These are phyloP conservation scores for Diglossa cyanea DNA, from an alignment of 2,797 vertebrate species.

Conservation along the genomic window DNA sequence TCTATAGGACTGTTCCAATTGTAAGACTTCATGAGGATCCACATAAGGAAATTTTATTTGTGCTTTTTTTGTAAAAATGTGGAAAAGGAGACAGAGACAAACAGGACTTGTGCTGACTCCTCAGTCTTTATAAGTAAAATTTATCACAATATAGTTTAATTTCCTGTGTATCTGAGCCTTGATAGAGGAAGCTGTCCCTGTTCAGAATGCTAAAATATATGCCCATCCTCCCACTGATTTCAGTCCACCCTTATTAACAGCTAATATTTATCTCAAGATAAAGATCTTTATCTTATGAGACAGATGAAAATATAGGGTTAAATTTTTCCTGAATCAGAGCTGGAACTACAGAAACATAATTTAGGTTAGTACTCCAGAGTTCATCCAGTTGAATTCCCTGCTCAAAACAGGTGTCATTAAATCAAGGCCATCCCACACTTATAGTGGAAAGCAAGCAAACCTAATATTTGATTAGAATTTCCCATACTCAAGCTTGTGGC, in stretches of 20 bases:
- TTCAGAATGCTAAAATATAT: neutral
- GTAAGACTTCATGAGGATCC: neutral
- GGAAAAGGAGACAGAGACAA: neutral
- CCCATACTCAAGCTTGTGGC: neutral
- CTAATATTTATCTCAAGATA: neutral
- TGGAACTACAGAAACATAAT: neutral
- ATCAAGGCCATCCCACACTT: neutral
- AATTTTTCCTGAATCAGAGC: neutral
- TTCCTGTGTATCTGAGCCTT: neutral
- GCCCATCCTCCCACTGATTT: neutral
- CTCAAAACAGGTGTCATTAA: neutral
- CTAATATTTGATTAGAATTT: neutral
- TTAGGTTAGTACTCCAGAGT: neutral
- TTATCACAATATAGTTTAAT: neutral
- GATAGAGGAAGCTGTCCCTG: neutral
- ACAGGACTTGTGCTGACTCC: neutral
- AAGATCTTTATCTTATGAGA: neutral
- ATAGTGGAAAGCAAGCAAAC: neutral
- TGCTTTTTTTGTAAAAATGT: rapidly evolving
- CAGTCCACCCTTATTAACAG: neutral
- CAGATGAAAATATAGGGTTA: neutral
- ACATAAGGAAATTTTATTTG: neutral
- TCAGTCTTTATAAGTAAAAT: neutral
- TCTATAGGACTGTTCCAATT: neutral
- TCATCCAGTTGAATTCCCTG: neutral